A percentile compares a stretch with the other conserved stretches of the same genome.
phyloP scores from a whole-genome alignment of 2,113 vertebrate genomes.

The Martes martes region DNA sequence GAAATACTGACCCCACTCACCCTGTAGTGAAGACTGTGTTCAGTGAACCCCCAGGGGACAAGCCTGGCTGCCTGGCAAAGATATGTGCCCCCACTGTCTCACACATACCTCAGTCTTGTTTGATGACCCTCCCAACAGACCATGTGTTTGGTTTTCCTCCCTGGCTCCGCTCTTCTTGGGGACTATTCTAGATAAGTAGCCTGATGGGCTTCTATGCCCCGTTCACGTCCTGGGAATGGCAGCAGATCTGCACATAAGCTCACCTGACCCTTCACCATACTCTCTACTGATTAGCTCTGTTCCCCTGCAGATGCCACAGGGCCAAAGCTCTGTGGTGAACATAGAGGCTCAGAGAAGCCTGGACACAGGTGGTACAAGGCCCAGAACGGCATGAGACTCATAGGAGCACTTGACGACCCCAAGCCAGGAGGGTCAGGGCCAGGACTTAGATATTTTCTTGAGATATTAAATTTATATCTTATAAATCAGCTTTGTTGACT shows the following conservation, averaged over 20 bases:
- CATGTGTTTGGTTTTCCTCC: neutral
- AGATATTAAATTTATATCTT: neutral
- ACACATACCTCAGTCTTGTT: neutral
- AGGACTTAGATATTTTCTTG: neutral
- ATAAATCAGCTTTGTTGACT: neutral
- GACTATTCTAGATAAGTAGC: neutral
- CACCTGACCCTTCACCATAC: no score
- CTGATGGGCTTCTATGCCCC: neutral
- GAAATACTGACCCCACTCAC: neutral
- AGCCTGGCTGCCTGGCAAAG: neutral
- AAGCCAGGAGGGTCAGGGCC: neutral
- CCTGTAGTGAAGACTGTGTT: neutral
- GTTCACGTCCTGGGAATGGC: fast-evolving
- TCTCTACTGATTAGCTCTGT: neutral
- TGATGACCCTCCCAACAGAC: neutral
- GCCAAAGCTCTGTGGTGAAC: neutral
- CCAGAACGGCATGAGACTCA: neutral
- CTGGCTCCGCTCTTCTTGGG: neutral
- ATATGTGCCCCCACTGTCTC: neutral
- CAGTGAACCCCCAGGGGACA: neutral
- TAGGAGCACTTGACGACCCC: neutral
- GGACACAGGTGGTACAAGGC: neutral
- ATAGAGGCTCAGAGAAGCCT: neutral
- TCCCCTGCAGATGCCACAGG: neutral
- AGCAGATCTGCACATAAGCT: no score